Base-by-base conservation (phyloP, 1,140 invertebrate genomes). In the Caenorhabditis latens region DNA sequence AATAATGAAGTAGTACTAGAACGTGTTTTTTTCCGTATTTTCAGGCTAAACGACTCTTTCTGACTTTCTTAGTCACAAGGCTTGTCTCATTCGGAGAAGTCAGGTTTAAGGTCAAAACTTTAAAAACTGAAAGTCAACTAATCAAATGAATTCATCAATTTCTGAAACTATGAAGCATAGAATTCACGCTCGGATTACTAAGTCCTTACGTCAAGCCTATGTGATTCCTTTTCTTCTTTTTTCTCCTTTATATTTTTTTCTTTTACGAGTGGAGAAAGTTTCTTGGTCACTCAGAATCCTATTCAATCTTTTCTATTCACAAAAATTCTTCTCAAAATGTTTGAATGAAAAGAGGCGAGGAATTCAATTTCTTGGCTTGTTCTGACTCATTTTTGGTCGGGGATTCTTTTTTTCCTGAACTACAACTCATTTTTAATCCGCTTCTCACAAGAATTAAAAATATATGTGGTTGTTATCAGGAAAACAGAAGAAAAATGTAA, bases 231-330 rank as follows among this genome's bases (percentile, higher is more conserved):
- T 32, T 63, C 32, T 63, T 63, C 14, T 8, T 40, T n/a, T 19
- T 63, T 40, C 32, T 32, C 32, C 32, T 32, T 32, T 32, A 32
- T 32, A 32, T 32, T 19, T 43, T 16, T 43, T 19, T 8, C 65
- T 13, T 32, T 14, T 19, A 43, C 43, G 40, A 21, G 46, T 53
- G n/a, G 6, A 21, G 46, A 58, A 58, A 63, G 61, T 63, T 71
- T 71, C 42, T 71, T 71, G 65, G 65, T 50, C 71, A 50, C 46
- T 79, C 21, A 50, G n/a, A 50, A 21, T 48, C n/a, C n/a, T 79
- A 79, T 79, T 79, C 71, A 71, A 21, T 65, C 65, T 32, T 50
- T 79, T 79, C 71, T 24, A 79, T 79, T 21, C 43, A 79, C 21
- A 16, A 32, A 13, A 11, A 71, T 71, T 24, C 71, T 71, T 24